Base-by-base conservation (phyloP, 2,888 invertebrate species). In the Pandemis heparana region DNA sequence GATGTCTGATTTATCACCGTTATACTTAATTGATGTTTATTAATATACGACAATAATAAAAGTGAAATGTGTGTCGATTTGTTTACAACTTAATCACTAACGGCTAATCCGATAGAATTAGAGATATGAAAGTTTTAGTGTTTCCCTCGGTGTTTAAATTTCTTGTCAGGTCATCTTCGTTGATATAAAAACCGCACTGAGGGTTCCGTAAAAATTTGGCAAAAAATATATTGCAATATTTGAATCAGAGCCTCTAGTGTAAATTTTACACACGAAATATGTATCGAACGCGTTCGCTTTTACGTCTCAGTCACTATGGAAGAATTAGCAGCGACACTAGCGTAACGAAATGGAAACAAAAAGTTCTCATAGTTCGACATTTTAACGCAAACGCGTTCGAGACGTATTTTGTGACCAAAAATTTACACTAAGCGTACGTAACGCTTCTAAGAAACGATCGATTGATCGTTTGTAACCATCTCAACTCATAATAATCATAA, bases 41-140 rank as follows among this genome's bases (percentile, higher is more conserved):
- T 32, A 63, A 63, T 63, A 63, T 63, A 63, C 23, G 46, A 46
- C 46, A 46, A 23, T 43, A 62, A 18, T 43, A 63, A 63, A 46
- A 63, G 43, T 63, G 63, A 63, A 63, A 63, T 23, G 23, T 46
- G 46, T 62, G 62, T 62, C 43, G 46, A 63, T 63, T 63, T 43
- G 62, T 43, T 63, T 63, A 63, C 63, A 48, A 46, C 63, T 63
- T 32, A 63, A 63, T 63, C 23, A 46, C 46, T 5, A 43, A 38
- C 60, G 38, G 23, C 9, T 63, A 46, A 32, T 63, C 23, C 43
- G 43, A 46, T 63, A 18, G 43, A 46, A 63, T 32, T 63, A 48
- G 23, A 18, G 14, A 23, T 43, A 63, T 23, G 46, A 63, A 63
- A 63, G 43, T 63, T 63, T 48, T 46, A 32, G 14, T 12, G 43